phyloP scores from a whole-genome alignment of 2,113 vertebrate species.

The Pollachius pollachius region DNA sequence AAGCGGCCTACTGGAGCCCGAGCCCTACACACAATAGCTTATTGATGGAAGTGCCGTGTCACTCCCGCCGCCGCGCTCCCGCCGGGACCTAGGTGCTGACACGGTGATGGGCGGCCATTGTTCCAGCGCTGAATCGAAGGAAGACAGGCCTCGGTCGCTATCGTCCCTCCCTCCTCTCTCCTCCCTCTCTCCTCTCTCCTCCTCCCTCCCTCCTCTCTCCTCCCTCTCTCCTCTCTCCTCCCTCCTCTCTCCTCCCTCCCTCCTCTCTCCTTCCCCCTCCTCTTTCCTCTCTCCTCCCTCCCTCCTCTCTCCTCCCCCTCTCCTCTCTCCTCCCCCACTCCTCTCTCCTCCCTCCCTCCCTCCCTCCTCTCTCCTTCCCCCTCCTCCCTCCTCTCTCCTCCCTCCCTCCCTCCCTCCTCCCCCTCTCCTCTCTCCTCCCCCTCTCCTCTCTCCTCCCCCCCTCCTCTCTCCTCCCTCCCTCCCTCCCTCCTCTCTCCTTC shows the following conservation, averaged over 20 bases:
- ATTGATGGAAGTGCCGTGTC: slow-evolving; percentile 53
- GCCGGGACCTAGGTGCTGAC: slow-evolving; percentile 67
- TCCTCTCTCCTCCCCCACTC: slow-evolving; percentile 1
- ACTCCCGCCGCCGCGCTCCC: slow-evolving; percentile 65
- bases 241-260: slow-evolving; percentile 30
- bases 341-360: slow-evolving; percentile 59
- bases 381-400: slow-evolving; percentile 61
- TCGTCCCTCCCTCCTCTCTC: slow-evolving; percentile 42
- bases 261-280: slow-evolving; percentile 33
- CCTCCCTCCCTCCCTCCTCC: slow-evolving; percentile 59
- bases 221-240: slow-evolving; percentile 22
- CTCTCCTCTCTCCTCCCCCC: slow-evolving; percentile 53
- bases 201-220: slow-evolving; percentile 17
- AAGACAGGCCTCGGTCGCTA: slow-evolving; percentile 62
- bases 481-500: slow-evolving; percentile 15
- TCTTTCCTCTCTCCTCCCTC: slow-evolving; percentile 46
- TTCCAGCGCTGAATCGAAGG: slow-evolving; percentile 74
- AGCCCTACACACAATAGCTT: slow-evolving; percentile 63
- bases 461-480: slow-evolving; percentile 38
- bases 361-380: slow-evolving; percentile 34
- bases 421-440: slow-evolving; percentile 60
- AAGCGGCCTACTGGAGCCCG: too few relatives aligned
- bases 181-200: slow-evolving; percentile 18
- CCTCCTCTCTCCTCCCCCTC: slow-evolving; percentile 7
- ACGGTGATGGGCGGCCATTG: slow-evolving; percentile 74